phyloP scores from a whole-genome alignment of 2,113 vertebrate species.

The Toxotes chatareus region DNA sequence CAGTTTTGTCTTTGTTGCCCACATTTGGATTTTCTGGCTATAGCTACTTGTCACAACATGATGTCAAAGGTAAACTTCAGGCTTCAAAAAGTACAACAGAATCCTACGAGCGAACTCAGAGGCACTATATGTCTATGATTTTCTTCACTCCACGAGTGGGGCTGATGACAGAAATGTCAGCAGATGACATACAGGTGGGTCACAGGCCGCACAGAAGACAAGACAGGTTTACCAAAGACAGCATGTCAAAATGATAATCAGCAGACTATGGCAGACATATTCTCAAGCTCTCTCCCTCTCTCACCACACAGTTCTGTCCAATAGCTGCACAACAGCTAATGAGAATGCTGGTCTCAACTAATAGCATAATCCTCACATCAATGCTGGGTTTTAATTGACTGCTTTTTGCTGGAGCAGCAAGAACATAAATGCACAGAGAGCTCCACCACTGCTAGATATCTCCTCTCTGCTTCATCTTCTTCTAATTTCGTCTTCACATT shows the following conservation, averaged over 20 bases:
- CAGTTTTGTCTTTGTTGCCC: too few species aligned
- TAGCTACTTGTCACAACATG: not conserved
- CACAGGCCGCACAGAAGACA: not conserved
- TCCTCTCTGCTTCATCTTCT: conserved; percentile 19
- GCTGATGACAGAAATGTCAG: conserved; percentile 15
- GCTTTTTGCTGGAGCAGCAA: conserved; percentile 63
- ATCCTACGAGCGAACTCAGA: too few species aligned
- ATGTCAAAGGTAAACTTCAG: conserved; percentile 10
- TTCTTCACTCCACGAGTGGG: not conserved
- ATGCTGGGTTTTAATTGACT: conserved; percentile 71
- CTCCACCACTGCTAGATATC: conserved; percentile 53
- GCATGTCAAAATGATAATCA: conserved; percentile 17
- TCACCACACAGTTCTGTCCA: conserved; percentile 30
- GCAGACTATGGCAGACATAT: not conserved
- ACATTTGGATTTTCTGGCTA: not conserved
- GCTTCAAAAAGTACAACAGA: too few species aligned
- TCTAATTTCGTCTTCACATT: conserved; percentile 69
- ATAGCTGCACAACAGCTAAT: conserved; percentile 52
- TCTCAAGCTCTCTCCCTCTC: conserved; percentile 21
- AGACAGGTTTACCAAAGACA: conserved; percentile 21
- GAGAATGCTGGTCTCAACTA: conserved; percentile 65
- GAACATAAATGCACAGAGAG: conserved; percentile 58
- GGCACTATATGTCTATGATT: not conserved
- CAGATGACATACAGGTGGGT: conserved; percentile 1
- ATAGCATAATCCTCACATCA: conserved; percentile 79